phyloP scores from a whole-genome alignment of 30 jellyfish, hydroid and myxozoan species.

The Turritopsis rubra region DNA sequence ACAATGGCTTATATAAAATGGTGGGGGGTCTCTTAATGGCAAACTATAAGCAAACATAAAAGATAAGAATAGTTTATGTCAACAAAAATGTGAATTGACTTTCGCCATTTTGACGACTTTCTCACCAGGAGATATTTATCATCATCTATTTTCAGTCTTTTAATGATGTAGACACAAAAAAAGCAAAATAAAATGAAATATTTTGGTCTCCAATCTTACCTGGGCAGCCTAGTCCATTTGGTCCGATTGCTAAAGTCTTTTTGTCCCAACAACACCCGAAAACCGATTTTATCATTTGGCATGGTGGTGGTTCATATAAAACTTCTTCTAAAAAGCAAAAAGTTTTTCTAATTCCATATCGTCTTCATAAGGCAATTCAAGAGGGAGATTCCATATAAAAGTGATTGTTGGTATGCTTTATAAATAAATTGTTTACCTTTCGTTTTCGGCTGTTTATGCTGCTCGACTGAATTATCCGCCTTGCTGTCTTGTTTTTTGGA shows the following conservation, averaged over 20 bases:
- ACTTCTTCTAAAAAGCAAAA: not conserved
- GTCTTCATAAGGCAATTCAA: too few relatives aligned
- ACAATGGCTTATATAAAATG: not conserved
- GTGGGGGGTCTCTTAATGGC: not conserved
- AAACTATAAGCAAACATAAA: not conserved
- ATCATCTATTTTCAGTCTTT: not conserved
- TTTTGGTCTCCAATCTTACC: not conserved
- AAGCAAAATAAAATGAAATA: not conserved
- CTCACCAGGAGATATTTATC: not conserved
- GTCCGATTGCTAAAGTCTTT: not conserved
- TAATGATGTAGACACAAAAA: not conserved
- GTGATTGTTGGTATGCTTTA: too few relatives aligned
- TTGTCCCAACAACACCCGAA: not conserved
- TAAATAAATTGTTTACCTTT: not conserved
- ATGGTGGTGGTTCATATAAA: not conserved
- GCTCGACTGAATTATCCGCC: not conserved
- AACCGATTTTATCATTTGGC: not conserved
- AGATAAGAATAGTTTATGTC: not conserved
- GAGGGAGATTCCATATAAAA: too few relatives aligned
- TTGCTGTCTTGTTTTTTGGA: not conserved
- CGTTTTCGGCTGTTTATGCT: not conserved
- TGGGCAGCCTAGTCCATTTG: not conserved
- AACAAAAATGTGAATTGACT: not conserved
- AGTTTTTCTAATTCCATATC: not conserved
- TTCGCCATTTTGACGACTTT: not conserved